Evolutionary conservation across 2,113 vertebrate species (phyloP).

Genomic region (Ammodytes dubius): DNA sequence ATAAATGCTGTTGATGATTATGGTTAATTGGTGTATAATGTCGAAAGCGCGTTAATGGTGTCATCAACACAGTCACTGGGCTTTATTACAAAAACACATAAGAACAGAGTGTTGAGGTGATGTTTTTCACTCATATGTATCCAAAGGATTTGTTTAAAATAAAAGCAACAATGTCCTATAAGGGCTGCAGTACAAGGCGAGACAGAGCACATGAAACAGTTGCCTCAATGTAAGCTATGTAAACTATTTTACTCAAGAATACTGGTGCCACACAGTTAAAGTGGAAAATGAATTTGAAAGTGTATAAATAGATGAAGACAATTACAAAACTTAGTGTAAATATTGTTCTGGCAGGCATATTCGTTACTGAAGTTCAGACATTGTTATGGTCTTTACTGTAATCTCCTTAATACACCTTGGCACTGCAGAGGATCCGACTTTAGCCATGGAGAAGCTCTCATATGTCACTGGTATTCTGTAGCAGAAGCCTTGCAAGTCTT

Average conservation of each 20-base stretch:
- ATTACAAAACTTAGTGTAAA: slow-evolving; percentile 50
- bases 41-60: background rate
- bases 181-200: background rate
- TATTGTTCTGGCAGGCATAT: slow-evolving; percentile 58
- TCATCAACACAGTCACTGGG: slow-evolving; percentile 16
- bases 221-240: slow-evolving; percentile 23
- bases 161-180: background rate
- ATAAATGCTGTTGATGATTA: slow-evolving; percentile 24
- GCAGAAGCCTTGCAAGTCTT: slow-evolving; percentile 76
- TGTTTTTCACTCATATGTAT: slow-evolving; percentile 2
- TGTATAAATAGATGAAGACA: slow-evolving; percentile 59
- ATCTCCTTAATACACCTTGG: slow-evolving; percentile 79
- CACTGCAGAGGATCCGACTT: slow-evolving; percentile 73
- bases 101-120: slow-evolving; percentile 5
- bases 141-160: background rate
- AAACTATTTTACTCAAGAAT: slow-evolving; percentile 25
- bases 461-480: slow-evolving; percentile 75
- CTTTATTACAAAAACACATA: background rate
- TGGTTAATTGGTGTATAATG: slow-evolving; percentile 1
- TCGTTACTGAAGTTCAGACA: slow-evolving; percentile 73
- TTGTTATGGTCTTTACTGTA: slow-evolving; percentile 75
- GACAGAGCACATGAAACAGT: slow-evolving; percentile 4
- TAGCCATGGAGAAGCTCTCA: slow-evolving; percentile 81
- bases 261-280: slow-evolving; percentile 23
- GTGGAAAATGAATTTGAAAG: slow-evolving; percentile 6